Conservation (phyloP, 2,113 vertebrate genomes). For the Dipodomys ordii region DNA sequence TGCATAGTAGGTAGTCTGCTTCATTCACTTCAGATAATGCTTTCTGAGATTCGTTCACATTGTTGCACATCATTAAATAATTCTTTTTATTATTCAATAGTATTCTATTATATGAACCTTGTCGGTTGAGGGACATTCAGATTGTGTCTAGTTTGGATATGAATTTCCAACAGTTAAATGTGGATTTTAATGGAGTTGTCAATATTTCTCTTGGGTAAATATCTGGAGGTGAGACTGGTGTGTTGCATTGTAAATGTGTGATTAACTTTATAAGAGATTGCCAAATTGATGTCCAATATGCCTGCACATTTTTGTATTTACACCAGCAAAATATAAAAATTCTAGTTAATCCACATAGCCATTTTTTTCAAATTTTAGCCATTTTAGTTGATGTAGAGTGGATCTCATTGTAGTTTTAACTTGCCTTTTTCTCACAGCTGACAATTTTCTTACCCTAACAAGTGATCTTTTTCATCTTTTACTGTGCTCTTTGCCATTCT, state of each 20-base stretch:
- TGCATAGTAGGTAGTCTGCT: not conserved
- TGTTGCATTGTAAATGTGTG: not conserved
- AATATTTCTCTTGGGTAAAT: conserved; percentile 32
- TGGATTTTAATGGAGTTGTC: not conserved
- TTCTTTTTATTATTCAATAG: not conserved
- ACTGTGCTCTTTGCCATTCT: not conserved
- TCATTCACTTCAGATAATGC: not conserved
- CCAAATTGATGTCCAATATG: not conserved
- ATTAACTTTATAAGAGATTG: conserved; percentile 31
- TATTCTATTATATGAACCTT: not conserved
- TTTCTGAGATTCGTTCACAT: not conserved
- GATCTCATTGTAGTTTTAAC: conserved; percentile 18
- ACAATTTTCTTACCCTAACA: not conserved
- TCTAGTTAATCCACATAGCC: not conserved
- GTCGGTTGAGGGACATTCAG: not conserved
- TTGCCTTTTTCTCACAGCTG: conserved; percentile 8
- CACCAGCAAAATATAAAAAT: not conserved
- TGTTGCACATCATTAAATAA: not conserved
- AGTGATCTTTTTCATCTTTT: not conserved
- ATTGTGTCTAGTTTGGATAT: not conserved
- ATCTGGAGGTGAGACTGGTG: not conserved
- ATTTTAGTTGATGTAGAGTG: not conserved
- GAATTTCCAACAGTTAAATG: not conserved
- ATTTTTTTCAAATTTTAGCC: not conserved
- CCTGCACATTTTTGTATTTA: not conserved